Evolutionary conservation across 2,888 invertebrate genomes (phyloP).

Genomic region (Melieria picta): DNA sequence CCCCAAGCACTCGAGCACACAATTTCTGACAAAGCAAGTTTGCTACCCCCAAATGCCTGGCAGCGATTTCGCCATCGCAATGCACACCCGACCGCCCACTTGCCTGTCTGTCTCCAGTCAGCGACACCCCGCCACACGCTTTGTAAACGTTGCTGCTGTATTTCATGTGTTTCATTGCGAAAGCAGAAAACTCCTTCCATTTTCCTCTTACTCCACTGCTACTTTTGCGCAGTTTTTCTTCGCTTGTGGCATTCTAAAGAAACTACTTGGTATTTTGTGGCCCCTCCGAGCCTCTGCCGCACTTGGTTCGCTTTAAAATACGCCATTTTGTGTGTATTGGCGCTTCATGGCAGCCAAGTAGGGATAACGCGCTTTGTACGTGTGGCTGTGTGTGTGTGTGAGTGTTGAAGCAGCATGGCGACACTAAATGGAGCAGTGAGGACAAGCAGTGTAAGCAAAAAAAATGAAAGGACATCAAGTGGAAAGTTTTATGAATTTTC

Average conservation of each 20-base stretch:
- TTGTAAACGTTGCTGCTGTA: not conserved
- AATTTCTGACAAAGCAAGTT: slow-evolving; percentile 5
- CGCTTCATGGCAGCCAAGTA: not conserved
- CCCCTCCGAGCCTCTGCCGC: not conserved
- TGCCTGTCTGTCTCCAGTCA: too few species aligned
- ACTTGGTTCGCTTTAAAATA: slow-evolving; percentile 26
- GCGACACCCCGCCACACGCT: too few species aligned
- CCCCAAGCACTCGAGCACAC: not conserved
- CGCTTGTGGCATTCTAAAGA: not conserved
- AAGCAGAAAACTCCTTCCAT: not conserved
- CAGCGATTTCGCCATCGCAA: slow-evolving; percentile 6
- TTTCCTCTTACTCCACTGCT: not conserved
- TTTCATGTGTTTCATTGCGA: not conserved
- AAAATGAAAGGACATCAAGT: slow-evolving; percentile 32
- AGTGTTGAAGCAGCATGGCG: not conserved
- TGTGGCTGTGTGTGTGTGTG: not conserved
- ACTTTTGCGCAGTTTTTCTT: slow-evolving; percentile 15
- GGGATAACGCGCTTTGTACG: not conserved
- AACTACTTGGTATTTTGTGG: not conserved
- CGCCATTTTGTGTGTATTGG: slow-evolving; percentile 34
- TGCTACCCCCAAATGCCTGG: slow-evolving; percentile 24
- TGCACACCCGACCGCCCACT: too few species aligned
- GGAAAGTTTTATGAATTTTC: slow-evolving; percentile 31
- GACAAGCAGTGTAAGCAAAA: slow-evolving; percentile 5
- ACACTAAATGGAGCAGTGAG: not conserved